phyloP scores from a whole-genome alignment of 1,140 invertebrate genomes.

The Uloborus diversus region DNA sequence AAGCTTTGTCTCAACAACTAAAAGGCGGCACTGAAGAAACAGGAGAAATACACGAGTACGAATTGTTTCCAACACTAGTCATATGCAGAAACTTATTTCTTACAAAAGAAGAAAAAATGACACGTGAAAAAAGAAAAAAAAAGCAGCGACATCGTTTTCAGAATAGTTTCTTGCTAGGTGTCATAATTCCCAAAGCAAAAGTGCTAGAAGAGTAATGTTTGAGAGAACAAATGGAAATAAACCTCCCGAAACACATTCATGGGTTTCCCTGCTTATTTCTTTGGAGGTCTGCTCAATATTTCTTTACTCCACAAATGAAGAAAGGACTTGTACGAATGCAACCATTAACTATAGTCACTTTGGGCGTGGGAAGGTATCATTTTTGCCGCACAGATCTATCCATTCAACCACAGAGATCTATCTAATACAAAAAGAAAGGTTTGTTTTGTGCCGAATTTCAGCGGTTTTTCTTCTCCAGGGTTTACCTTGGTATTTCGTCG shows the following conservation, averaged over 20 bases:
- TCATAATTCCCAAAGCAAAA: slow-evolving; percentile 45
- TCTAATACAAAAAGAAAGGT: slow-evolving; percentile 34
- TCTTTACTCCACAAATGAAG: slow-evolving; percentile 49
- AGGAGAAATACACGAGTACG: no score
- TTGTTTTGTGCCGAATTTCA: slow-evolving; percentile 31
- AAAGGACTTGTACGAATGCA: slow-evolving; percentile 47
- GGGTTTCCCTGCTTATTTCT: slow-evolving; percentile 27
- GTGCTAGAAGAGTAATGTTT: slow-evolving; percentile 41
- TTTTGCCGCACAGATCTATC: slow-evolving; percentile 43
- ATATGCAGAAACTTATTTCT: not conserved
- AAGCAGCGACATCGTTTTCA: slow-evolving; percentile 5
- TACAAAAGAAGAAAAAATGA: no score
- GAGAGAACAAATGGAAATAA: slow-evolving; percentile 50
- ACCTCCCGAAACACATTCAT: slow-evolving; percentile 44
- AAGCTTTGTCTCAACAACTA: no score
- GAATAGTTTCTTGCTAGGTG: slow-evolving; percentile 36
- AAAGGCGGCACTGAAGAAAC: no score
- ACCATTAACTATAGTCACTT: slow-evolving; percentile 53
- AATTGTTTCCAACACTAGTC: not conserved
- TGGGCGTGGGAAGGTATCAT: slow-evolving; percentile 51
- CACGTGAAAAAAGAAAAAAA: not conserved
- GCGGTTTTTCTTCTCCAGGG: not conserved
- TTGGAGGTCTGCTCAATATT: slow-evolving; percentile 42
- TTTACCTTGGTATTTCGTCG: no score
- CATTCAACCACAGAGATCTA: slow-evolving; percentile 1